Evolutionary conservation across 1,140 invertebrate species (phyloP).

Genomic region (Liolophura sinensis): DNA sequence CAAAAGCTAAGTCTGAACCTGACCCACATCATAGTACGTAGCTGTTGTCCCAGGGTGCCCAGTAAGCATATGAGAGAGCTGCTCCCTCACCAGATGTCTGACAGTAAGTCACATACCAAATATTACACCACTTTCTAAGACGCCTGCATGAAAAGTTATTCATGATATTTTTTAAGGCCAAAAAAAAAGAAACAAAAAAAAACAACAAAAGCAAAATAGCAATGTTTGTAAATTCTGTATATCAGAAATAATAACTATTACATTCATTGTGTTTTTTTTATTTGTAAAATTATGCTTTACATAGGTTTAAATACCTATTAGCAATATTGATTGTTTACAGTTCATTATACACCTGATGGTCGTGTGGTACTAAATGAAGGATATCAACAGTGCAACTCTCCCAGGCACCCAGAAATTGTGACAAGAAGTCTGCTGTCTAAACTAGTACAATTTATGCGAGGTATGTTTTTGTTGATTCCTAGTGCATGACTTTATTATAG

Average conservation of each 20-base stretch:
- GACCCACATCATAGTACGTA: conserved; percentile 56
- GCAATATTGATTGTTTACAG: conserved; percentile 11
- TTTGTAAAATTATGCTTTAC: neutral
- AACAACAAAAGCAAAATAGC: neutral
- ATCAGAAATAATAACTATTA: too few relatives aligned
- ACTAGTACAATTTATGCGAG: conserved; percentile 38
- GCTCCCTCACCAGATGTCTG: neutral
- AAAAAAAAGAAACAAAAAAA: too few relatives aligned
- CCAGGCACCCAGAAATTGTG: conserved; percentile 25
- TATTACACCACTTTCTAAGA: too few relatives aligned
- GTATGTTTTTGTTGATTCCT: conserved; percentile 12
- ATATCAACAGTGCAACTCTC: too few relatives aligned
- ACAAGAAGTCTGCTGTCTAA: conserved; percentile 30
- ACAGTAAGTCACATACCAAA: neutral
- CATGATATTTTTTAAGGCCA: too few relatives aligned
- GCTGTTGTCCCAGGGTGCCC: conserved; percentile 52
- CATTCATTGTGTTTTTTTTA: too few relatives aligned
- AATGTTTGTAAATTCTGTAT: neutral
- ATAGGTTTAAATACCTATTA: neutral
- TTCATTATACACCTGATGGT: conserved; percentile 4
- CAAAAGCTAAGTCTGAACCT: conserved; percentile 54
- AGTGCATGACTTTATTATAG: neutral
- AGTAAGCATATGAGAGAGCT: conserved; percentile 33
- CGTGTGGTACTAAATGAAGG: conserved; percentile 16
- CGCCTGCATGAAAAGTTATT: too few relatives aligned